phyloP scores from a whole-genome alignment of 1,140 invertebrate genomes.

The Triops longicaudatus region DNA sequence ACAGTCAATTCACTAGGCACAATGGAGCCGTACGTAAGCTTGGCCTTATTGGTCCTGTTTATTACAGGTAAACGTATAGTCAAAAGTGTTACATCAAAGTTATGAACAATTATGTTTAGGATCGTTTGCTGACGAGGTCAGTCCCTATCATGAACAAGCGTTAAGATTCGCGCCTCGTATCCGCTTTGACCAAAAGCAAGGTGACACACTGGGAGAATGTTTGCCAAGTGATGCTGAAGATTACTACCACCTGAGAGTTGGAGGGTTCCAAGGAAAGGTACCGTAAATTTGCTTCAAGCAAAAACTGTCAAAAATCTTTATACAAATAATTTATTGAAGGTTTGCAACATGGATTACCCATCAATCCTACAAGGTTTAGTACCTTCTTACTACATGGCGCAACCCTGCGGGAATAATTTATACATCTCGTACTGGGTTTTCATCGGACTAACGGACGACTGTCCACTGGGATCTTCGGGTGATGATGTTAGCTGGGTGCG shows the following conservation, averaged over 20 bases:
- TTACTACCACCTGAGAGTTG: conserved; percentile 25
- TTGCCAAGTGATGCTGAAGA: conserved; percentile 28
- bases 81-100: too few relatives aligned
- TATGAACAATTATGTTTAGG: not conserved
- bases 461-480: conserved; percentile 27
- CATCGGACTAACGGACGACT: conserved; percentile 32
- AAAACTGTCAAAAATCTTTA: not conserved
- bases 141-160: conserved; percentile 20
- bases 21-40: not conserved
- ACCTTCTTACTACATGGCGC: conserved; percentile 26
- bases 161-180: conserved; percentile 26
- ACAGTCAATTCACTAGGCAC: not conserved
- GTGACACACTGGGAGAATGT: conserved; percentile 26
- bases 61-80: not conserved
- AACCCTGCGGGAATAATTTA: conserved; percentile 25
- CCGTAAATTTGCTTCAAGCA: not conserved
- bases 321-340: conserved; percentile 7
- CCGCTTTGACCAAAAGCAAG: conserved; percentile 25
- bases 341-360: conserved; percentile 30
- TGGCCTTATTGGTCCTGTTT: not conserved
- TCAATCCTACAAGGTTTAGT: conserved; percentile 24
- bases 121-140: conserved; percentile 23
- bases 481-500: conserved; percentile 31
- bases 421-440: conserved; percentile 32
- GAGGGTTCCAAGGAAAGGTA: conserved; percentile 27